Percentiles rank a stretch among this genome's conserved stretches.
Conservation (phyloP, 2,888 invertebrate genomes). For the Asteroscopus sphinx region DNA sequence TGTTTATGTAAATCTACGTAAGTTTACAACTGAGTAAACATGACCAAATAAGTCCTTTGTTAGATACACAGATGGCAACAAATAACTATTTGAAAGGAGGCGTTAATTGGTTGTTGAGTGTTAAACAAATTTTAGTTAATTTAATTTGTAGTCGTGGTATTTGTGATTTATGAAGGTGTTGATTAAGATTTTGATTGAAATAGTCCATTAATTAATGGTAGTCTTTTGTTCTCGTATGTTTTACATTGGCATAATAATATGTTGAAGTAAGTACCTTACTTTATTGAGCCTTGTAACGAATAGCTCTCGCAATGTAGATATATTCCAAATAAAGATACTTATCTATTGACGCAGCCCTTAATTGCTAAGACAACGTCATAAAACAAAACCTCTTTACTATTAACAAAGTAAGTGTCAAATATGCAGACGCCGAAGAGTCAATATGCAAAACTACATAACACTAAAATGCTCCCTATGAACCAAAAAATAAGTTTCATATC, state of each 20-base stretch:
- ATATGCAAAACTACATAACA: conserved; percentile 10
- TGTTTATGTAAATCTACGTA: conserved; percentile 18
- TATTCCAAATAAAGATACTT: conserved; percentile 31
- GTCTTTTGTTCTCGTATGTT: too few species aligned
- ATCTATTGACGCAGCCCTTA: conserved; percentile 29
- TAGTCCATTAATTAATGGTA: background rate
- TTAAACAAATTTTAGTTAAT: conserved; percentile 4
- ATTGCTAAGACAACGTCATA: conserved; percentile 58
- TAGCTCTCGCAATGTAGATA: conserved; percentile 25
- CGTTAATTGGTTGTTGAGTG: conserved; percentile 28
- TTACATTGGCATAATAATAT: too few species aligned
- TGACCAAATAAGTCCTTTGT: conserved; percentile 24
- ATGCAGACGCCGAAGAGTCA: conserved; percentile 46
- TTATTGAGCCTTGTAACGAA: background rate
- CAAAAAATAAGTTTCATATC: conserved; percentile 8
- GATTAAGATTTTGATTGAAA: background rate
- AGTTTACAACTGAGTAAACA: conserved; percentile 17
- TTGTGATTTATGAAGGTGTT: conserved; percentile 1
- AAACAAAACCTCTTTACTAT: conserved; percentile 60
- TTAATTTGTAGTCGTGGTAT: too few species aligned
- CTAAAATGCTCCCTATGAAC: background rate
- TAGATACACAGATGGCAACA: conserved; percentile 12
- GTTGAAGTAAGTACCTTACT: too few species aligned
- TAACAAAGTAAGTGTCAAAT: conserved; percentile 51
- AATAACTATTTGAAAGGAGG: conserved; percentile 27